Base-by-base conservation (phyloP, 2,888 invertebrate genomes). In the Hipparchia semele region DNA sequence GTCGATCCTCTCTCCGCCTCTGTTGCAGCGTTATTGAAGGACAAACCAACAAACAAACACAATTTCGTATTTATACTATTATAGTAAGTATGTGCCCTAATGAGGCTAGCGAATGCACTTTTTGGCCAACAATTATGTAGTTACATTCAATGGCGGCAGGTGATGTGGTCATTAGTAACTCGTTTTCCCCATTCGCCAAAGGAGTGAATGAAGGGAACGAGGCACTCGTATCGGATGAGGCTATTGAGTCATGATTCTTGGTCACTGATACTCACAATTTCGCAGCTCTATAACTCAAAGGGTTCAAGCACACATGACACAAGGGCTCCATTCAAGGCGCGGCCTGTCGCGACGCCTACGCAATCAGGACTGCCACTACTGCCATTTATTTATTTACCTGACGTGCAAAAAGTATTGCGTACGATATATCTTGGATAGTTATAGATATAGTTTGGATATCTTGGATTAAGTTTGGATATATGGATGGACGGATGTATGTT, bases 291-390 rank as follows among this genome's bases (percentile, higher is more conserved):
- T 73, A 74, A 69, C 71, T 74, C 72, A 76, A 73, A 73, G 67
- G 58, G 70, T 68, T 66, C 72, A 61, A 69, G 69, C 76, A 76
- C 76, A 76, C 69, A 62, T 74, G 74, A 67, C 64, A 67, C 62
- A 69, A 72, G 72, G 76, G 69, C 73, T 71, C 76, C 76, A 74
- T 76, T 76, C 76, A 76, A 68, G 71, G 76, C 68, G 69, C 69
- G 62, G 62, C 68, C 70, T 66, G 73, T 70, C 70, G 74, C 70
- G 39, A 64, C 74, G 71, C 77, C 77, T 65, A 77, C 77, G 76
- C 77, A 39, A 64, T 62, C 74, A 79, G 79, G 79, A 76, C 67
- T 79, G 79, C 73, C 76, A 73, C 74, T 54, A 33, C 53, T 69
- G 60, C n/a, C 33, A 13, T 39, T 70, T 51, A 64, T 60, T 65